Percentiles rank a stretch among this genome's conserved stretches.
phyloP scores from a whole-genome alignment of 1,140 invertebrate genomes.

The Sarcophaga bullata region DNA sequence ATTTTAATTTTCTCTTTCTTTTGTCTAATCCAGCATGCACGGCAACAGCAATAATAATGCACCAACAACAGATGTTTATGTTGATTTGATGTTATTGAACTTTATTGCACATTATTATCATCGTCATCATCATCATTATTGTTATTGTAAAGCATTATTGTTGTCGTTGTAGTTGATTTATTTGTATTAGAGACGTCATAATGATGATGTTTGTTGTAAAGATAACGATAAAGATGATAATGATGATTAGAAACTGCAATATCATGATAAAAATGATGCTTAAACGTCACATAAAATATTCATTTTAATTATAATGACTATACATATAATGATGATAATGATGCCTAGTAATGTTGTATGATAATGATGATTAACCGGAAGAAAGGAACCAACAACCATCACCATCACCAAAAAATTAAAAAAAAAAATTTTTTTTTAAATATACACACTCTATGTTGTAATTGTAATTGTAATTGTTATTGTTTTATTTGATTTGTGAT shows the following conservation, averaged over 20 bases:
- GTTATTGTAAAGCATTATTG: too few species aligned
- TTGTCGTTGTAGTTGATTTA: too few species aligned
- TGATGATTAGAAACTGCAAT: too few species aligned
- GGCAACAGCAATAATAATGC: neutral
- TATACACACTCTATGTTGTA: too few species aligned
- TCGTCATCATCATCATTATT: conserved; percentile 41
- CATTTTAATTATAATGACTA: too few species aligned
- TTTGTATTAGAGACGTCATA: neutral
- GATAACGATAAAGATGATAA: too few species aligned
- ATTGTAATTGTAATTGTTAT: conserved; percentile 50
- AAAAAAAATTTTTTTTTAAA: too few species aligned
- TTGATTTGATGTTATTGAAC: conserved; percentile 40
- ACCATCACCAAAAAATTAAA: too few species aligned
- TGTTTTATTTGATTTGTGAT: neutral
- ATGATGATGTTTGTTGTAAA: too few species aligned
- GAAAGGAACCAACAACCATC: conserved; percentile 46
- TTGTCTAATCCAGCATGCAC: conserved; percentile 9
- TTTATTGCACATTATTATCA: conserved; percentile 13
- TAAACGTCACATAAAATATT: too few species aligned
- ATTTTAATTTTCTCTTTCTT: conserved; percentile 13
- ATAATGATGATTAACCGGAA: conserved; percentile 63
- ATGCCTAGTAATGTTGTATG: conserved; percentile 60
- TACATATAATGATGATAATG: too few species aligned
- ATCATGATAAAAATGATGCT: too few species aligned
- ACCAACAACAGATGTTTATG: conserved; percentile 32